Evolutionary conservation across 2,888 invertebrate genomes (phyloP).

Genomic region (Oxycera nigricornis): DNA sequence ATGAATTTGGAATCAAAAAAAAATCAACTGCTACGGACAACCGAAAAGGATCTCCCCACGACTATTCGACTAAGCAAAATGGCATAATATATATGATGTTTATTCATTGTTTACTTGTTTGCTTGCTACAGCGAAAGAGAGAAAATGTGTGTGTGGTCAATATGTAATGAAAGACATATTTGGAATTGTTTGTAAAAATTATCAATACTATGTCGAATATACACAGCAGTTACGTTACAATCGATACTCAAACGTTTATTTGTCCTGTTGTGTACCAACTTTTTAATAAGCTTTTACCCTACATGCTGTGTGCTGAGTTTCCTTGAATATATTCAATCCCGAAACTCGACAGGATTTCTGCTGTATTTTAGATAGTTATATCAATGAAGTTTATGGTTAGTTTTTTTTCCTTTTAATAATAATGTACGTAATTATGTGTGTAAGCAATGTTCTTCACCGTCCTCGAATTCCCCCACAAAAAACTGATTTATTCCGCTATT

Average conservation of each 20-base stretch:
- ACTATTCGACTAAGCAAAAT: neutral
- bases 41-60: neutral
- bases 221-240: neutral
- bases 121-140: neutral
- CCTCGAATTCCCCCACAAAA: neutral
- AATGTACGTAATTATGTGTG: neutral
- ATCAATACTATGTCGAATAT: neutral
- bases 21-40: neutral
- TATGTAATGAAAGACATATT: neutral
- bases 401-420: neutral
- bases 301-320: neutral
- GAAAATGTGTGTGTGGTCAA: neutral
- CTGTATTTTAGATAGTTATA: too few species aligned
- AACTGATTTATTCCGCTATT: neutral
- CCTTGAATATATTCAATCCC: too few species aligned
- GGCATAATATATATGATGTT: conserved; percentile 9
- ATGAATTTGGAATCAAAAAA: neutral
- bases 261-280: neutral
- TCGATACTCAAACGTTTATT: neutral
- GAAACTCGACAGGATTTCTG: neutral
- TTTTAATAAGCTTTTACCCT: neutral
- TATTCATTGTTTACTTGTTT: too few species aligned
- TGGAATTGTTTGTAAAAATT: conserved; percentile 14
- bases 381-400: too few species aligned
- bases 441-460: conserved; percentile 4